phyloP scores from a whole-genome alignment of 2,797 vertebrate genomes.

The Graptemys geographica region DNA sequence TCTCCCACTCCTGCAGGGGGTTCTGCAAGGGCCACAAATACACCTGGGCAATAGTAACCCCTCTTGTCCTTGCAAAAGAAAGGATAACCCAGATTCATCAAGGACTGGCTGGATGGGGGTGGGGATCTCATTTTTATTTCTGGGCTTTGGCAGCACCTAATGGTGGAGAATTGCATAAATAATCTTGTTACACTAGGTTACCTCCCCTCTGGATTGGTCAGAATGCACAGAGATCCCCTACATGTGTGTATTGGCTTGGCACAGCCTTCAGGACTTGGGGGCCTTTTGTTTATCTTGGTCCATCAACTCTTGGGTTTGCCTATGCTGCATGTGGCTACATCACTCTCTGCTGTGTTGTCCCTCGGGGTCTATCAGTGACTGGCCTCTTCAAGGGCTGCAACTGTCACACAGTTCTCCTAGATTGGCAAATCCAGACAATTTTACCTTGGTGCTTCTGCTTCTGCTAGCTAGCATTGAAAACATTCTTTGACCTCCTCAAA shows the following conservation, averaged over 20 bases:
- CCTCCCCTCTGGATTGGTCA: neutral
- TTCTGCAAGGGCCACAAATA: neutral
- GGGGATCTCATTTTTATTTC: neutral
- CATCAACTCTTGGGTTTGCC: neutral
- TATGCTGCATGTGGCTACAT: too few relatives aligned
- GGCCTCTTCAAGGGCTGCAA: accelerated
- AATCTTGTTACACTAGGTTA: neutral
- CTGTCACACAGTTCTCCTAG: neutral
- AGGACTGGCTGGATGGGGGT: neutral
- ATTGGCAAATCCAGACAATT: neutral
- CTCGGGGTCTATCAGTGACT: neutral
- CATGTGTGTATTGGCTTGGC: neutral
- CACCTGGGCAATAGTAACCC: neutral
- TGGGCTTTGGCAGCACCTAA: neutral
- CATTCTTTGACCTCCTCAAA: neutral
- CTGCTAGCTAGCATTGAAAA: neutral
- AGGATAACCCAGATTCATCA: neutral
- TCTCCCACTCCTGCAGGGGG: neutral
- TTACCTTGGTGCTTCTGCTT: neutral
- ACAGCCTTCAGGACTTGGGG: too few relatives aligned
- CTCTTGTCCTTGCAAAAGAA: conserved; percentile 12
- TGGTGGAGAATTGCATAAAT: neutral
- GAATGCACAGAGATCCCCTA: neutral
- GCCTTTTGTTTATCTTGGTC: neutral
- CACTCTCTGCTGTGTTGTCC: neutral